These are phyloP conservation scores for Tamandua tetradactyla DNA, from an alignment of 2,797 vertebrate genomes.

Conservation along the genomic window DNA sequence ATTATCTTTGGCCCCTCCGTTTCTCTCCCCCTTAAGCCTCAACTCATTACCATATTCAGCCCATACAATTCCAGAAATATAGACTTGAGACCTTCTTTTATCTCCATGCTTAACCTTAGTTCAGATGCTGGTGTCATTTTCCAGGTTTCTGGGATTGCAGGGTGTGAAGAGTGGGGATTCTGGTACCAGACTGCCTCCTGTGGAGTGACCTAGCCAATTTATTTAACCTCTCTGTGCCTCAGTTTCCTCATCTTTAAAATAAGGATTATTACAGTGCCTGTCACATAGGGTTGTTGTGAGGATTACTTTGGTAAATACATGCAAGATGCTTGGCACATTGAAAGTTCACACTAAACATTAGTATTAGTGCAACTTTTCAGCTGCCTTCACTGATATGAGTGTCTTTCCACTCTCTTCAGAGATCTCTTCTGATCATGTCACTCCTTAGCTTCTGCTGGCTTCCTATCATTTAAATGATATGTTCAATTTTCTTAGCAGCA, in stretches of 20 bases:
- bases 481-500: background rate
- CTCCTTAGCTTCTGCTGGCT: slow-evolving; percentile 1
- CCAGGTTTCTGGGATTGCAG: background rate
- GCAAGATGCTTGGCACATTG: background rate
- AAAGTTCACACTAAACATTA: background rate
- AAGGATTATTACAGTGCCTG: background rate
- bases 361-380: background rate
- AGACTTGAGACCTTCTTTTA: background rate
- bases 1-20: background rate
- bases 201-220: background rate
- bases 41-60: background rate
- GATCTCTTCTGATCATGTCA: background rate
- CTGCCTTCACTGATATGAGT: background rate
- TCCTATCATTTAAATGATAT: background rate
- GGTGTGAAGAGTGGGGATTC: background rate
- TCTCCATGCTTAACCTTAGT: background rate
- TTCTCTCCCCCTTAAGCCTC: background rate
- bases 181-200: background rate
- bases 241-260: background rate
- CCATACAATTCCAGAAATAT: background rate
- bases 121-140: background rate
- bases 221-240: background rate
- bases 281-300: background rate
- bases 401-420: background rate
- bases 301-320: background rate